phyloP scores from a whole-genome alignment of 1,140 invertebrate genomes.

The Hypsibius dujardini region DNA sequence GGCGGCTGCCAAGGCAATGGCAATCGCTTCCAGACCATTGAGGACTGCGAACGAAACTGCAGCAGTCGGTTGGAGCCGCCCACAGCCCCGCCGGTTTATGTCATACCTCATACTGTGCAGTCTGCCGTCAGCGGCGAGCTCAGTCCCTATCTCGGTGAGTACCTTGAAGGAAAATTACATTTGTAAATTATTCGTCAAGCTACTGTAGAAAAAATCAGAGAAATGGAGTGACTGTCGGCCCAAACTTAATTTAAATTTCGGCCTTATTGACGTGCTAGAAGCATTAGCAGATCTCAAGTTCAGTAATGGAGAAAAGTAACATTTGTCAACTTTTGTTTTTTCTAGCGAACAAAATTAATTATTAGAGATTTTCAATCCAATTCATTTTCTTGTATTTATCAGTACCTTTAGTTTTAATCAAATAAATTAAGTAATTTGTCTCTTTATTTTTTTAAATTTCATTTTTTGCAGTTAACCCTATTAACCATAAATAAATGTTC shows the following conservation, averaged over 20 bases:
- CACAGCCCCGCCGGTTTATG: neutral
- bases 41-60: slow-evolving; percentile 61
- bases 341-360: neutral
- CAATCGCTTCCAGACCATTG: slow-evolving; percentile 59
- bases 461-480: too few species aligned
- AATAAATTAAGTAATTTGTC: too few species aligned
- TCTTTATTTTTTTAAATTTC: too few species aligned
- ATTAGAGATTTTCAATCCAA: slow-evolving; percentile 3
- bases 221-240: too few species aligned
- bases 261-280: too few species aligned
- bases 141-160: neutral
- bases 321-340: too few species aligned
- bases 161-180: neutral
- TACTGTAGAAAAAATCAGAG: too few species aligned
- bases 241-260: too few species aligned
- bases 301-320: too few species aligned
- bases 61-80: slow-evolving; percentile 44
- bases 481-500: too few species aligned
- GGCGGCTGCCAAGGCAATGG: slow-evolving; percentile 64
- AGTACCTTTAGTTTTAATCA: neutral
- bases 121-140: slow-evolving; percentile 3
- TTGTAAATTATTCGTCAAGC: too few species aligned
- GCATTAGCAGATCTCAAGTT: too few species aligned
- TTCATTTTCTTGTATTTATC: neutral
- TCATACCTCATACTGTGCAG: neutral